Conservation (phyloP, 1,140 invertebrate genomes). For the Physella acuta region DNA sequence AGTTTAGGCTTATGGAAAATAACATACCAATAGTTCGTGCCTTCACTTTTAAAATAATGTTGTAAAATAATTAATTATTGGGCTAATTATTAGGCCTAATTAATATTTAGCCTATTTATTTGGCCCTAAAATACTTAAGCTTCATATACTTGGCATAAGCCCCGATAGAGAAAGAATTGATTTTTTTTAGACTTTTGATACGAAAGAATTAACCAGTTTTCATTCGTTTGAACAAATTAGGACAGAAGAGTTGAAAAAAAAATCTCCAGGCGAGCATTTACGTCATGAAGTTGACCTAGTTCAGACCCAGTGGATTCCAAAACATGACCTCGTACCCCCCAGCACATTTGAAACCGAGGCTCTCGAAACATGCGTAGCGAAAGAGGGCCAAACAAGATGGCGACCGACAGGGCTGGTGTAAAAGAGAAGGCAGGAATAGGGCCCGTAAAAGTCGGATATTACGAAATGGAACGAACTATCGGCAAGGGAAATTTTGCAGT, state of each 20-base stretch:
- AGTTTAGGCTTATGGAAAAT: too few relatives aligned
- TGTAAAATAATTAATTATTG: too few relatives aligned
- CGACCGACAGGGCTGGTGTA: constrained; percentile 41
- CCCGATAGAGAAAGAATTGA: too few relatives aligned
- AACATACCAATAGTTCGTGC: too few relatives aligned
- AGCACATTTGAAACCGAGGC: constrained; percentile 20
- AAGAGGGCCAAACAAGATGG: constrained; percentile 47
- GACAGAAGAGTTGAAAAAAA: background rate
- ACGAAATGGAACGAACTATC: constrained; percentile 92
- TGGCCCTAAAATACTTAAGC: too few relatives aligned
- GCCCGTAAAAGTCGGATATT: constrained; percentile 75
- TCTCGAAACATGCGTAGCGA: constrained; percentile 19
- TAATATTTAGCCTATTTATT: too few relatives aligned
- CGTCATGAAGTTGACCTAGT: constrained; percentile 23
- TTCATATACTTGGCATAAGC: too few relatives aligned
- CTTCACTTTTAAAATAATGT: too few relatives aligned
- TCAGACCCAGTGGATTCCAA: constrained; percentile 23
- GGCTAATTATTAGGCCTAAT: too few relatives aligned
- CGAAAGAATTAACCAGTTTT: too few relatives aligned
- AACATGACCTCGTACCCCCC: constrained; percentile 19
- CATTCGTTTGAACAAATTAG: background rate
- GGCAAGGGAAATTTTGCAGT: constrained; percentile 97
- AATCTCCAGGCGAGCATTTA: constrained; percentile 11
- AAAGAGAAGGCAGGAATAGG: constrained; percentile 36
- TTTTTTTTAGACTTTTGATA: too few relatives aligned